Evolutionary conservation across 2,888 invertebrate species (phyloP), one percentile per base, ranked within the genome.

Genomic region (Lymantria monacha): DNA sequence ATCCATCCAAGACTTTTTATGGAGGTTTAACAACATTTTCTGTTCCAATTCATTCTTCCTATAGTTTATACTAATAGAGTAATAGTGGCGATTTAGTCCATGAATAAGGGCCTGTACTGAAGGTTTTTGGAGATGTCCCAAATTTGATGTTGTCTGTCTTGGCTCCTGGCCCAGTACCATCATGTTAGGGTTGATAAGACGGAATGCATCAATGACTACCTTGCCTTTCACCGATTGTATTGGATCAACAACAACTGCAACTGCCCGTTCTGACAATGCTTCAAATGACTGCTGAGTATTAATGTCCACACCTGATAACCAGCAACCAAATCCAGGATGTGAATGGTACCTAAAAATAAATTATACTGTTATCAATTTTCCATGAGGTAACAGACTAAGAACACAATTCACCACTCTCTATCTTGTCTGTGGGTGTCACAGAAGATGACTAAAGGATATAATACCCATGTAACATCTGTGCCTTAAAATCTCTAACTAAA

Each of bases 261-360:
- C 99, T 30, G 99, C 99, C 75, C 99, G 92, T 80, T 99, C 99
- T 30, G 98, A 98, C 7, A 99, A 92, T 0, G 99, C 99, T 87
- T 99, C 99, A 85, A 99, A 99, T 51, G 98, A 99, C 85, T 99
- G 99, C 83, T 99, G 99, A 3, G 99, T 99, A 81, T 99, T 99
- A 69, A 99, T 99, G 85, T 99, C 99, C 10, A 99, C 99, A 42
- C 98, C 99, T 10, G 99, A 99, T 57, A 99, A 92, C 99, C 99
- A 99, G 85, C 99, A 99, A 41, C 99, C 99, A 88, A 99, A 99
- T 36, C 99, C 99, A 69, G 99, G 99, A 95, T 99, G 99, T 48
- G 99, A 99, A 81, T 99, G 99, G 83, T 99, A 99, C 94, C 94
- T 93, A 67, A 68, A 83, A 74, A 42, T n/a, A 36, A 22, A 5